These are phyloP conservation scores for Palaemon carinicauda DNA, from an alignment of 1,140 invertebrate genomes.

Conservation along the genomic window DNA sequence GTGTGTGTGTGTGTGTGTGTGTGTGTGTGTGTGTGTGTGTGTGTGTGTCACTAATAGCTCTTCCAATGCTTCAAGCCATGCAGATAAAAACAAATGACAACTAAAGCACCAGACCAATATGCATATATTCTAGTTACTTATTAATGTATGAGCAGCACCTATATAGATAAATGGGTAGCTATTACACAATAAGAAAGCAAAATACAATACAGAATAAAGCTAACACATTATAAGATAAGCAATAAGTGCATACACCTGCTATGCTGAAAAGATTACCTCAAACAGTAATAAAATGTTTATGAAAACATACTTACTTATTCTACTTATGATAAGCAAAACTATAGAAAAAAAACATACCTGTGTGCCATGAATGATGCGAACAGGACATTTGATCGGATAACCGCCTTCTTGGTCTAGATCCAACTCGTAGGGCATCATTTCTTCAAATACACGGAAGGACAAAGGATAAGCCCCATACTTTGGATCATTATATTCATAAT, in stretches of 20 bases:
- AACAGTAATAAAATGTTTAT: not conserved
- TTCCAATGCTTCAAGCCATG: no score
- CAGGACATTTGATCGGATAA: slow-evolving; percentile 7
- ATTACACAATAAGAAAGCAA: no score
- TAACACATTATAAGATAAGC: no score
- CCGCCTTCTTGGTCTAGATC: not conserved
- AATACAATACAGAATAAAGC: no score
- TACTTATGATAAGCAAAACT: not conserved
- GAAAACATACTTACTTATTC: not conserved
- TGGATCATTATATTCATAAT: slow-evolving; percentile 3
- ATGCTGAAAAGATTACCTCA: not conserved
- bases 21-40: no score
- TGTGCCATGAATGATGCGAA: slow-evolving; percentile 32
- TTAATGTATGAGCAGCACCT: no score
- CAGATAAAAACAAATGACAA: no score
- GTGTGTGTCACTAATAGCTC: no score
- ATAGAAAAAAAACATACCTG: not conserved
- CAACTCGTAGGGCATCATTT: slow-evolving; percentile 23
- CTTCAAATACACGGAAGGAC: slow-evolving; percentile 10
- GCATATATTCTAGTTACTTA: no score
- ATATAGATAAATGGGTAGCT: no score
- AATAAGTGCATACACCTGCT: not conserved
- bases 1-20: no score
- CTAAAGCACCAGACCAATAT: no score
- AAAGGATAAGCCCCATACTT: slow-evolving; percentile 14